Evolutionary conservation across 2,113 vertebrate species (phyloP).

Genomic region (Pangasianodon gigas): DNA sequence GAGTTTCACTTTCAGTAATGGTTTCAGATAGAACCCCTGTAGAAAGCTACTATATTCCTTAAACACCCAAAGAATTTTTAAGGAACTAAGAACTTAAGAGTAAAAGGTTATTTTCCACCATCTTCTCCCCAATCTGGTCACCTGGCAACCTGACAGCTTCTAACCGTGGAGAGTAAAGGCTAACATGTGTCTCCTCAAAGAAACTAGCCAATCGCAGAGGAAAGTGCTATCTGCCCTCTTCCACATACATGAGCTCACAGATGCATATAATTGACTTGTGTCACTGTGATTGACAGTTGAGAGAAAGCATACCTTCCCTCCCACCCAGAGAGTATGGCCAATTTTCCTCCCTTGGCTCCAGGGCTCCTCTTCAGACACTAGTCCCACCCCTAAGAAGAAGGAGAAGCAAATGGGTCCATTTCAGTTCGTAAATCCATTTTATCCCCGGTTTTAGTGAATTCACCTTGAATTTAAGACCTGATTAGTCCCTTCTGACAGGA

Average conservation of each 20-base stretch:
- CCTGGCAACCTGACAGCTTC: not conserved
- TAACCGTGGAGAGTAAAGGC: not conserved
- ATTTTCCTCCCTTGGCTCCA: not conserved
- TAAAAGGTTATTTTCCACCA: not conserved
- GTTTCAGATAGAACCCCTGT: not conserved
- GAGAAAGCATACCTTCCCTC: not conserved
- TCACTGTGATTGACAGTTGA: not conserved
- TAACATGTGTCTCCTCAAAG: not conserved
- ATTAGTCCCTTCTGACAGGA: slow-evolving; percentile 28
- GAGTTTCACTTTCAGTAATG: not conserved
- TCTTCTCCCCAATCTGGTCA: not conserved
- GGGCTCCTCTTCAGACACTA: not conserved
- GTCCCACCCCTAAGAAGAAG: not conserved
- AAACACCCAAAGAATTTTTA: not conserved
- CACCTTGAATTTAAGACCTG: slow-evolving; percentile 33
- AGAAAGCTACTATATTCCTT: not conserved
- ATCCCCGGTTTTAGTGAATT: slow-evolving; percentile 16
- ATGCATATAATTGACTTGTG: not conserved
- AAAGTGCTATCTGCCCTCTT: not conserved
- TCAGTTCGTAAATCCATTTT: slow-evolving; percentile 2
- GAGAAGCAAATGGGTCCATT: not conserved
- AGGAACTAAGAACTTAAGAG: not conserved
- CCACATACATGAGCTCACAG: not conserved
- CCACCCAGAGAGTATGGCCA: not conserved
- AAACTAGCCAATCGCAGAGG: not conserved